Conservation (phyloP, 1,140 invertebrate species). For the Aleiodes sp. region DNA sequence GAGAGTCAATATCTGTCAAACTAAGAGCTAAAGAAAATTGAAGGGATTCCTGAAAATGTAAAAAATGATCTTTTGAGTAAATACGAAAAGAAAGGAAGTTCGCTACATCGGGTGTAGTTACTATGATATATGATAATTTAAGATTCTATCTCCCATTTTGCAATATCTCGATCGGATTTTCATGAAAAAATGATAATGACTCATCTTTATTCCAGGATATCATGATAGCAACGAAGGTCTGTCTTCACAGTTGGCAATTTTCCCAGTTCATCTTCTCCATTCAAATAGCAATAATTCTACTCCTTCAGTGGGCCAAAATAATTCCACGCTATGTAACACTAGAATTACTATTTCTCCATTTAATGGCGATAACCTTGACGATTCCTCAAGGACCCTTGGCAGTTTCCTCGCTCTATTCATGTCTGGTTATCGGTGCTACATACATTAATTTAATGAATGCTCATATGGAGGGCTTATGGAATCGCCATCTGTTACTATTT, state of each 20-base stretch:
- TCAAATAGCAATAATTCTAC: constrained; percentile 72
- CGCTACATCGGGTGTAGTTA: no score
- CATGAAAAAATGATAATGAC: not conserved
- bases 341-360: constrained; percentile 68
- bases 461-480: constrained; percentile 25
- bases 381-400: constrained; percentile 47
- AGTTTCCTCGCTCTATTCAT: constrained; percentile 72
- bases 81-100: no score
- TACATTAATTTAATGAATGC: constrained; percentile 32
- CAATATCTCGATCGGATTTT: no score
- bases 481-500: constrained; percentile 26
- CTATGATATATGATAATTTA: no score
- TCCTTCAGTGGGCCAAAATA: constrained; percentile 72
- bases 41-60: no score
- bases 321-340: constrained; percentile 66
- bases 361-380: constrained; percentile 69
- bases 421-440: constrained; percentile 54
- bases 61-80: no score
- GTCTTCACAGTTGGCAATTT: constrained; percentile 78
- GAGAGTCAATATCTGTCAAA: no score
- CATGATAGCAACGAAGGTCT: constrained; percentile 55
- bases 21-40: no score
- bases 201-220: constrained; percentile 49
- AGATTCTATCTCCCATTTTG: no score
- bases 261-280: constrained; percentile 81